Conservation (phyloP, 2,113 vertebrate genomes). For the Arizona elegans region DNA sequence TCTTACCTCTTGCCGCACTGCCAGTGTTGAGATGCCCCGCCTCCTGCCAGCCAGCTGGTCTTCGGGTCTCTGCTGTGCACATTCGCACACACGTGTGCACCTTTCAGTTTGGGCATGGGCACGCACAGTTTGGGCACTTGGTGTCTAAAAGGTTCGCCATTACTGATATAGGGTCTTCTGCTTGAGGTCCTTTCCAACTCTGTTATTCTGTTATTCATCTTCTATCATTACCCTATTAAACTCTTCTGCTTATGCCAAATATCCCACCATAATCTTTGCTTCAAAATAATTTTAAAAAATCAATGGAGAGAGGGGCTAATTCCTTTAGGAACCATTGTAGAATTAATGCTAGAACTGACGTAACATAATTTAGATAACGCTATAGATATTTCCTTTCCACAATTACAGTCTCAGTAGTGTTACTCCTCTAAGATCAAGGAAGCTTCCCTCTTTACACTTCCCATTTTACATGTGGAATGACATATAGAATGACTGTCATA, state of each 20-base stretch:
- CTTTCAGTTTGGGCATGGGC: too few relatives aligned
- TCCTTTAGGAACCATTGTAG: background rate
- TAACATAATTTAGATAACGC: background rate
- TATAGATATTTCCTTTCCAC: background rate
- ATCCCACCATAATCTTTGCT: background rate
- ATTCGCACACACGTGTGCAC: too few relatives aligned
- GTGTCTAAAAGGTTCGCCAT: too few relatives aligned
- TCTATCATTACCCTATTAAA: background rate
- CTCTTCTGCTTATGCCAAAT: background rate
- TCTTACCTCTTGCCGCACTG: too few relatives aligned
- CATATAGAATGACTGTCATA: background rate
- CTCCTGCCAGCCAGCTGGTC: too few relatives aligned
- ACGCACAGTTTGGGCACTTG: too few relatives aligned
- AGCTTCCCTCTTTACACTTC: too few relatives aligned
- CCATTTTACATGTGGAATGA: background rate
- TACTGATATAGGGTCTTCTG: background rate
- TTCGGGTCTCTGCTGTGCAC: too few relatives aligned
- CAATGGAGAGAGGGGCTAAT: background rate
- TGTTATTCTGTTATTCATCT: background rate
- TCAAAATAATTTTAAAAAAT: background rate
- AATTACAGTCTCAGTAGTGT: too few relatives aligned
- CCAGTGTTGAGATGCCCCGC: too few relatives aligned
- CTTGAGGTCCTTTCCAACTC: background rate
- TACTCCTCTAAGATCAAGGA: too few relatives aligned
- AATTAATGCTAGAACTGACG: background rate